Percentiles rank a stretch among this genome's conserved stretches.
phyloP scores from a whole-genome alignment of 2,797 vertebrate genomes.

The Scomberomorus guttatus region DNA sequence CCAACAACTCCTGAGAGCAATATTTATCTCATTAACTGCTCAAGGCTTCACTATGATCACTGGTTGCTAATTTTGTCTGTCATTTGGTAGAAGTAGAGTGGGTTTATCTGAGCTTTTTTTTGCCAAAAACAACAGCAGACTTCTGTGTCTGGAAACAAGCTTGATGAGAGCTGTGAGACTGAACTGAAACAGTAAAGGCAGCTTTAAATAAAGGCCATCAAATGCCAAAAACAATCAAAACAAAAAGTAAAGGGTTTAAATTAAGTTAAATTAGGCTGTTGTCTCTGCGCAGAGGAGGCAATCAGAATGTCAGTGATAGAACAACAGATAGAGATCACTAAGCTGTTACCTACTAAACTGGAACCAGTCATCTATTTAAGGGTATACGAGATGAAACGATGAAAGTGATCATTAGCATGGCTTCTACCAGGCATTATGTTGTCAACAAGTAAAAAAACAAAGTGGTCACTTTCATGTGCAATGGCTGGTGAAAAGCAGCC shows the following conservation, averaged over 20 bases:
- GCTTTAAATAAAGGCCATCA: too few relatives aligned
- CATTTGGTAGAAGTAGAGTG: too few relatives aligned
- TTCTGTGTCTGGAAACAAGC: too few relatives aligned
- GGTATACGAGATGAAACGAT: neutral
- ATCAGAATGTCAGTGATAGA: neutral
- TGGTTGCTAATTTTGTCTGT: too few relatives aligned
- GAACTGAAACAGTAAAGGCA: too few relatives aligned
- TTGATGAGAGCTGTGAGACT: too few relatives aligned
- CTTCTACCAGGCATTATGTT: neutral
- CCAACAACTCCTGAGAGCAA: too few relatives aligned
- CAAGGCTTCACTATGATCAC: neutral
- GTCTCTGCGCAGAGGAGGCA: neutral
- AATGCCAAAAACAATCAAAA: too few relatives aligned
- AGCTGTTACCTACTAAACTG: neutral
- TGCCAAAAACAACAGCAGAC: too few relatives aligned
- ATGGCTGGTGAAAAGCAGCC: neutral
- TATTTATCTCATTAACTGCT: neutral
- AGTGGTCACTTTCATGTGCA: neutral
- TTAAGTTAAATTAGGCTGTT: too few relatives aligned
- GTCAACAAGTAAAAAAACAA: constrained; percentile 14
- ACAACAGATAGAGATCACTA: neutral
- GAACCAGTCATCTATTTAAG: neutral
- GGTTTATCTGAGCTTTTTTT: too few relatives aligned
- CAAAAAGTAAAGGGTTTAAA: too few relatives aligned
- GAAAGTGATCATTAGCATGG: neutral